phyloP scores from a whole-genome alignment of 2,888 invertebrate genomes.

The Xestia ashworthii region DNA sequence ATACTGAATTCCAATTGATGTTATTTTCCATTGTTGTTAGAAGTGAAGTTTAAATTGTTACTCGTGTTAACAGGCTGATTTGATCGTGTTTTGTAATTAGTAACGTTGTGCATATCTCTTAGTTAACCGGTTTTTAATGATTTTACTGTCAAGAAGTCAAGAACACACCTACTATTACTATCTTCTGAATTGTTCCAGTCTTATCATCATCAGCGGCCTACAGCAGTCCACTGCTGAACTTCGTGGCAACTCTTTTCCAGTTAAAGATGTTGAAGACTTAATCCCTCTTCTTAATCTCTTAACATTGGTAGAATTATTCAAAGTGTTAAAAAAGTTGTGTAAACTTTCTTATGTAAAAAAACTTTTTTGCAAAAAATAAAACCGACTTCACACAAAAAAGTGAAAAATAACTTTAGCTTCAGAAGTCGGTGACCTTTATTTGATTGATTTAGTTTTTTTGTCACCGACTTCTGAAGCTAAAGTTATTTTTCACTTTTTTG shows the following conservation, averaged over 20 bases:
- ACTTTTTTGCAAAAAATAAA: no score
- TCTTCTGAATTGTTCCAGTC: background rate
- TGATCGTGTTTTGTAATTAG: slow-evolving; percentile 10
- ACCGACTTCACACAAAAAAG: no score
- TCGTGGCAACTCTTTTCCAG: background rate
- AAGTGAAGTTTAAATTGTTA: slow-evolving; percentile 7
- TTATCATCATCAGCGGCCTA: background rate
- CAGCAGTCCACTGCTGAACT: background rate
- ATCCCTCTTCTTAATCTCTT: no score
- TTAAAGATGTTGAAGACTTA: background rate
- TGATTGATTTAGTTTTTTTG: no score
- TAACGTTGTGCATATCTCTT: background rate
- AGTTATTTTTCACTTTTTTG: no score
- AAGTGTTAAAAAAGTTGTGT: background rate
- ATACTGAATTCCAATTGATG: slow-evolving; percentile 21
- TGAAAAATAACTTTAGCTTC: no score
- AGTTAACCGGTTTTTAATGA: background rate
- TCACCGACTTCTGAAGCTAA: no score
- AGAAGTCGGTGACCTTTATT: no score
- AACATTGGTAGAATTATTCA: background rate
- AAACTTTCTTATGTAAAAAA: no score
- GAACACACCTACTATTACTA: background rate
- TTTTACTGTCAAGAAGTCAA: background rate
- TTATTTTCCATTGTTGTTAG: slow-evolving; percentile 29
- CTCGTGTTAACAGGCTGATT: slow-evolving; percentile 22